Conservation (phyloP, 30 jellyfish, hydroid and myxozoan species). For the Aurelia sp. region DNA sequence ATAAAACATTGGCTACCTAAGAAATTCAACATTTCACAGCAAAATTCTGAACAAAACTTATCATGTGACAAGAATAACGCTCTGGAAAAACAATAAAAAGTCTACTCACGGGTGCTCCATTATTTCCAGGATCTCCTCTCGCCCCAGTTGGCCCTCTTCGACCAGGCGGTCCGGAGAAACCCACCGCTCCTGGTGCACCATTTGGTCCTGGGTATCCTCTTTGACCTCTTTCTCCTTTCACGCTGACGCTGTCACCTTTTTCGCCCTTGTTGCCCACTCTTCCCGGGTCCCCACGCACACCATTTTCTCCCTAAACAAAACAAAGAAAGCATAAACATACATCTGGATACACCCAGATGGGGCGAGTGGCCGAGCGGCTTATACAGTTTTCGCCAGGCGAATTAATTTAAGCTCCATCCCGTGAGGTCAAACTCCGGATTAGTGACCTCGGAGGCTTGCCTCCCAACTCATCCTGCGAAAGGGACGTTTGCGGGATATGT, state of each 20-base stretch:
- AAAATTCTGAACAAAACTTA: too few relatives aligned
- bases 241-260: slow-evolving; percentile 38
- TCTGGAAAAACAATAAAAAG: not conserved
- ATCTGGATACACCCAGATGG: not conserved
- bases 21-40: too few relatives aligned
- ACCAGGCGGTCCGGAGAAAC: slow-evolving; percentile 21
- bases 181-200: too few relatives aligned
- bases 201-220: slow-evolving; percentile 74
- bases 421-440: too few relatives aligned
- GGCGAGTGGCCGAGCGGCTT: too few relatives aligned
- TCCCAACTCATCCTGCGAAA: too few relatives aligned
- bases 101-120: slow-evolving; percentile 58
- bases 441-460: too few relatives aligned
- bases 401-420: too few relatives aligned
- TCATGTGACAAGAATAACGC: too few relatives aligned
- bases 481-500: too few relatives aligned
- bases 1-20: too few relatives aligned
- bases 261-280: slow-evolving; percentile 67
- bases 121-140: slow-evolving; percentile 81
- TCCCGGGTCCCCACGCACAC: slow-evolving; percentile 57
- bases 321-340: not conserved
- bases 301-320: slow-evolving; percentile 50
- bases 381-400: too few relatives aligned
- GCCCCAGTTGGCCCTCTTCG: slow-evolving; percentile 92
- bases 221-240: slow-evolving; percentile 76